phyloP scores from a whole-genome alignment of 1,140 invertebrate species.

The Camponotus floridanus region DNA sequence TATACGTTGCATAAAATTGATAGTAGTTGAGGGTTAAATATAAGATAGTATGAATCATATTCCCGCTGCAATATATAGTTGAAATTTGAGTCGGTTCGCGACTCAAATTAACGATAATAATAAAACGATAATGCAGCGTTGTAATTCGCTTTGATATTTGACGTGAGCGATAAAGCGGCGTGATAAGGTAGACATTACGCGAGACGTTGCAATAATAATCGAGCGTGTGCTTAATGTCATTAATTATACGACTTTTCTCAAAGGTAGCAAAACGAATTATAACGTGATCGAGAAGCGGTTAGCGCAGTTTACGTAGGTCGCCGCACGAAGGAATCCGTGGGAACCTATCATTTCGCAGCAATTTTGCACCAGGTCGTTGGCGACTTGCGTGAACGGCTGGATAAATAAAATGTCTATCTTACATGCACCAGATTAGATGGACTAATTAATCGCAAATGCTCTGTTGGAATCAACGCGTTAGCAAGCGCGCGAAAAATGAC shows the following conservation, averaged over 20 bases:
- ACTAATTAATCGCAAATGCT: slow-evolving; percentile 42
- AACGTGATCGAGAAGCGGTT: slow-evolving; percentile 53
- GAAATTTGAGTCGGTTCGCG: slow-evolving; percentile 19
- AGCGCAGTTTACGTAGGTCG: slow-evolving; percentile 48
- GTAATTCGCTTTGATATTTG: slow-evolving; percentile 57
- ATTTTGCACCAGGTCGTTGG: slow-evolving; percentile 62
- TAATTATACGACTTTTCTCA: slow-evolving; percentile 58
- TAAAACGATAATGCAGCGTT: slow-evolving; percentile 17
- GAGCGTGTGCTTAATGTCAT: slow-evolving; percentile 50
- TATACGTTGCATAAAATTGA: neutral
- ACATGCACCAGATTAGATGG: slow-evolving; percentile 13
- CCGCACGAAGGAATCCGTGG: slow-evolving; percentile 59
- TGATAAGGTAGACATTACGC: slow-evolving; percentile 54
- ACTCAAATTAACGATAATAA: neutral
- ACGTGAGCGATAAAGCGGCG: slow-evolving; percentile 48
- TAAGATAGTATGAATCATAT: neutral
- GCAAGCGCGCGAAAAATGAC: slow-evolving; percentile 1
- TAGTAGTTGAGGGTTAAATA: neutral
- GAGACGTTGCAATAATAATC: slow-evolving; percentile 53
- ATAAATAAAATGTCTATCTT: slow-evolving; percentile 7
- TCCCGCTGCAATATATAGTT: neutral
- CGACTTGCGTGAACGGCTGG: slow-evolving; percentile 59
- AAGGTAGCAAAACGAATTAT: slow-evolving; percentile 54
- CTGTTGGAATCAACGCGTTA: neutral
- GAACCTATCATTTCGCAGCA: slow-evolving; percentile 61